A percentile compares a stretch with the other conserved stretches of the same genome.
Conservation (phyloP, 1,140 invertebrate species). For the Harpegnathos saltator region DNA sequence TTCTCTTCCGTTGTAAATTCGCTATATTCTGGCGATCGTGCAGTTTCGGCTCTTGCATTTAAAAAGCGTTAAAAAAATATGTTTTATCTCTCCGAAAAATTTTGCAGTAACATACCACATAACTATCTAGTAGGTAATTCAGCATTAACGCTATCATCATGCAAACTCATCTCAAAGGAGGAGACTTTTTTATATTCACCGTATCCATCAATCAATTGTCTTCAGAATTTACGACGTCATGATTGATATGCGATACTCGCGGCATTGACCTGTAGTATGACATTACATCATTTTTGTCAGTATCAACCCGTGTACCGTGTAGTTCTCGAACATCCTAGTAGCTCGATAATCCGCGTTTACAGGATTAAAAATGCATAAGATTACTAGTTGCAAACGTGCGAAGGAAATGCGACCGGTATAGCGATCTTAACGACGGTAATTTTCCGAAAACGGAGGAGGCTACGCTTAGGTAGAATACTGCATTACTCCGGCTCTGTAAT, state of each 20-base stretch:
- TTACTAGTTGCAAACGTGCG: constrained; percentile 11
- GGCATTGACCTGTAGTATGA: neutral
- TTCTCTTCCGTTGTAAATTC: neutral
- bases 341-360: constrained; percentile 16
- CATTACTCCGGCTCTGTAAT: constrained; percentile 72
- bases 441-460: constrained; percentile 41
- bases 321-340: neutral
- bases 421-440: constrained; percentile 34
- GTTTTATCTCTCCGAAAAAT: neutral
- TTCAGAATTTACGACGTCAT: constrained; percentile 12
- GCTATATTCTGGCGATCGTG: too few species aligned
- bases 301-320: constrained; percentile 1
- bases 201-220: neutral
- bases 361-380: constrained; percentile 31
- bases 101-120: neutral
- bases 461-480: constrained; percentile 19
- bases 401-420: constrained; percentile 19
- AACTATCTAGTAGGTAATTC: too few species aligned
- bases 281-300: constrained; percentile 18
- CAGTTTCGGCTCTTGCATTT: too few species aligned
- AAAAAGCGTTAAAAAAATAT: too few species aligned
- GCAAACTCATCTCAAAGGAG: neutral
- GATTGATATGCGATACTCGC: neutral
- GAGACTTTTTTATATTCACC: neutral
- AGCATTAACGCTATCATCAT: neutral